These are phyloP conservation scores for Tadarida brasiliensis DNA, from an alignment of 2,797 vertebrate species.

Conservation along the genomic window DNA sequence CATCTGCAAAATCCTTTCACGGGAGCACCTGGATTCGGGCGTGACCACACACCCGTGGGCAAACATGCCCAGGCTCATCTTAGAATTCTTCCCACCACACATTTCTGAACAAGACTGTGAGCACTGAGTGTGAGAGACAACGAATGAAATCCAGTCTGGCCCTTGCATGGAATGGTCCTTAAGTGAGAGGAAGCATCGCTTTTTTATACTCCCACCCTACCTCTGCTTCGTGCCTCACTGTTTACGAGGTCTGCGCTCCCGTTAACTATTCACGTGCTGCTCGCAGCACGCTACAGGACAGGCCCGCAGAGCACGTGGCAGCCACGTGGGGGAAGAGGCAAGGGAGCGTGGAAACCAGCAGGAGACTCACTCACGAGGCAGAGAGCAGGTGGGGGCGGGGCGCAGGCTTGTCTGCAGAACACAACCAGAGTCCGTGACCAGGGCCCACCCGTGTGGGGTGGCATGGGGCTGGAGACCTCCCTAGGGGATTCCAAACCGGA, in stretches of 20 bases:
- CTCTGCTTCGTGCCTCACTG: not conserved
- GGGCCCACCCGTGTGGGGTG: not conserved
- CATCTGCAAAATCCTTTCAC: not conserved
- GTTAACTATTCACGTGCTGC: not conserved
- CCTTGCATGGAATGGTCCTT: not conserved
- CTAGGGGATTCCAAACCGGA: not conserved
- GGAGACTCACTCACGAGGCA: not conserved
- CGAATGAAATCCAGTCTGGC: not conserved
- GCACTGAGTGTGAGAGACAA: not conserved
- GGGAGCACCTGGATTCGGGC: not conserved
- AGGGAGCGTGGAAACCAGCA: fast-evolving
- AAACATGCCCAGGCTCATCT: not conserved
- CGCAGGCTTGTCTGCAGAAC: not conserved
- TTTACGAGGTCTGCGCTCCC: not conserved
- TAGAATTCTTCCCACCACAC: not conserved
- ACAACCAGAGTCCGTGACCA: too few species aligned
- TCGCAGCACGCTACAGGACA: not conserved
- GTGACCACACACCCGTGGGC: not conserved
- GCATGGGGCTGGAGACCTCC: not conserved
- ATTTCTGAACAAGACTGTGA: not conserved
- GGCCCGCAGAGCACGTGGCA: not conserved
- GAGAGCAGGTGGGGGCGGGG: not conserved
- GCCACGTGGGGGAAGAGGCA: not conserved
- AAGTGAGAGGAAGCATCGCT: not conserved
- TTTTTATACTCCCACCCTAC: not conserved